Base-by-base conservation (phyloP, 1,140 invertebrate genomes). In the Pemphigus obesinymphae region DNA sequence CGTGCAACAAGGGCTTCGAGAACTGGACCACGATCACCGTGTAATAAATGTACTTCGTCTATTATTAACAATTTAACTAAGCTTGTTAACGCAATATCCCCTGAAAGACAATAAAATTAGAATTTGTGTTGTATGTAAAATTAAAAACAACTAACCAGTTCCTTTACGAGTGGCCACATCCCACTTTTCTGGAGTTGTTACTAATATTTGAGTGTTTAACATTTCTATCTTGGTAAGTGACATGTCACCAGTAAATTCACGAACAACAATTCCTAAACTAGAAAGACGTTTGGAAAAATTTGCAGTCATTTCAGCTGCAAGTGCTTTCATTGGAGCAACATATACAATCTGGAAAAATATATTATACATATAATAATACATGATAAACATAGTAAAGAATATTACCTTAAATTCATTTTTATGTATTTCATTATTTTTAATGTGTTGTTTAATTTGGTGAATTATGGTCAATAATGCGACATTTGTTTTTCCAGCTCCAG, bases 131-230 rank as follows among this genome's bases (percentile, higher is more conserved):
- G 3, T 37, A 20, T 15, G 0, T 8, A 23, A 72, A 50, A 43
- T 26, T 29, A 7, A 23, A 20, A 61, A 45, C 40, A 8, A 85
- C 85, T 83, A 88, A 89, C 89, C 83, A 84, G 92, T 91, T 83
- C 93, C 92, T 89, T 99, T 99, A 82, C 98, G 89, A 0, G 98
- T 99, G 2, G 99, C 96, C 20, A 99, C 97, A 88, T 99, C 98
- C 97, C 98, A 99, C 86, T 99, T 99, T 88, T 99, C 98, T 0
- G 98, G 98, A 0, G 98, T 99, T 1, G 97, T 97, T 4, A 99
- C 95, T 26, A 99, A 90, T 92, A 99, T 98, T 88, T 99, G 97
- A 0, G 98, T 99, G 85, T 96, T 92, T 29, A 92, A 90, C 82
- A 99, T 98, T 89, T 99, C 97, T 48, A 91, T 89, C 87, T 98